Evolutionary conservation across 2,797 vertebrate genomes (phyloP), one percentile per base, ranked within the genome.

Genomic region (Staurois parvus): DNA sequence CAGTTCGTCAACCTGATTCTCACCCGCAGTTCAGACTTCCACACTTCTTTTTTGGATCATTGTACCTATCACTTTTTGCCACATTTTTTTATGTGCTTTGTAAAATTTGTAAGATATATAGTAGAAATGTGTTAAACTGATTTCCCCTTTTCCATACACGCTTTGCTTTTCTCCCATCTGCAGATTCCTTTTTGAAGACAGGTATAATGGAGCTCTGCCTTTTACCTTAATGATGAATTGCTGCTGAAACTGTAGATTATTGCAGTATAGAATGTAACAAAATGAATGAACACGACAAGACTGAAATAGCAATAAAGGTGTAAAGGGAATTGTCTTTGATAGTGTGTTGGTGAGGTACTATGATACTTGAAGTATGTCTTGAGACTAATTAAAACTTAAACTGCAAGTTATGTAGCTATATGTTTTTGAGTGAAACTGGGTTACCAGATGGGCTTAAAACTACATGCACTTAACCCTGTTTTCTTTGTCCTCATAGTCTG

Each of bases 1-100:
- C 62, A 56, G 59, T 56, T 37, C 32, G 52, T 75, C 26, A 52
- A 69, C 56, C 77, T 29, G 56, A 85, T 75, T 76, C 72, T 75
- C 45, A 72, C 72, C 62, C 56, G n/a, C 72, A 85, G 56, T 48
- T 75, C 24, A 28, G 32, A 75, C 72, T 75, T 66, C 40, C 42
- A 81, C 8, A 10, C 37, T 37, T 10, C 37, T 75, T 79, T 56
- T 37, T 69, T 69, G 42, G 77, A 81, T 85, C 77, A 81, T 85
- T 85, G 62, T 78, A 75, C 77, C 70, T 66, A 85, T 80, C 77
- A 75, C 48, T 85, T 84, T 77, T 34, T 80, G 77, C 40, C 77
- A 85, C 56, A 68, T 85, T 69, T 70, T 69, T 81, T 75, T 81
- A 85, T 85, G 70, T 76, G 21, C 13, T 13, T 64, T 84, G 34